Evolutionary conservation across 2,797 vertebrate genomes (phyloP).

Genomic region (Discoglossus pictus): DNA sequence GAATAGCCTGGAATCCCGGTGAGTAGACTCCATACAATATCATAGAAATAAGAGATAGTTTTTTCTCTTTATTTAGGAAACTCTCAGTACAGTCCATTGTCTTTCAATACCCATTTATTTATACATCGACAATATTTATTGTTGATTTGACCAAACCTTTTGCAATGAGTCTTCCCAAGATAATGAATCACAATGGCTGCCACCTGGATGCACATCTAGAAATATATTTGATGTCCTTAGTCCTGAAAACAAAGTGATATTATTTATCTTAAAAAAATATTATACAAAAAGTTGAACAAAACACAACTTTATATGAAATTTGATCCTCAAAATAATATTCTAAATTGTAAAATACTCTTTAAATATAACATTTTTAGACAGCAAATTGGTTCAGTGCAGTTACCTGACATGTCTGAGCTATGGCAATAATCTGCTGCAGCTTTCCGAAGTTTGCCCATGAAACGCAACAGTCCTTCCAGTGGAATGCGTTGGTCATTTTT

Average conservation of each 20-base stretch:
- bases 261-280: not conserved
- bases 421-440: slow-evolving; percentile 68
- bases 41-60: no score
- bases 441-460: slow-evolving; percentile 74
- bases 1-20: no score
- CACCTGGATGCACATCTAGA: slow-evolving; percentile 81
- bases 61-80: no score
- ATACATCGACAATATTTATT: not conserved
- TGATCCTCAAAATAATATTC: no score
- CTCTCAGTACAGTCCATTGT: no score
- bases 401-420: slow-evolving; percentile 60
- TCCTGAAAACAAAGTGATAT: slow-evolving; percentile 60
- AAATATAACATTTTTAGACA: no score
- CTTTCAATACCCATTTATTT: no score
- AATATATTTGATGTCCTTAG: slow-evolving; percentile 71
- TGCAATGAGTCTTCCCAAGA: slow-evolving; percentile 78
- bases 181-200: slow-evolving; percentile 79
- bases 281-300: no score
- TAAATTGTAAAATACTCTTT: no score
- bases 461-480: slow-evolving; percentile 78
- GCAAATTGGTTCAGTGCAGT: not conserved
- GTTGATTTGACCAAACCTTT: slow-evolving; percentile 73
- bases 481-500: slow-evolving; percentile 80
- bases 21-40: no score
- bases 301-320: no score